phyloP scores from a whole-genome alignment of 2,888 invertebrate species.

The Mactromeris polynyma region DNA sequence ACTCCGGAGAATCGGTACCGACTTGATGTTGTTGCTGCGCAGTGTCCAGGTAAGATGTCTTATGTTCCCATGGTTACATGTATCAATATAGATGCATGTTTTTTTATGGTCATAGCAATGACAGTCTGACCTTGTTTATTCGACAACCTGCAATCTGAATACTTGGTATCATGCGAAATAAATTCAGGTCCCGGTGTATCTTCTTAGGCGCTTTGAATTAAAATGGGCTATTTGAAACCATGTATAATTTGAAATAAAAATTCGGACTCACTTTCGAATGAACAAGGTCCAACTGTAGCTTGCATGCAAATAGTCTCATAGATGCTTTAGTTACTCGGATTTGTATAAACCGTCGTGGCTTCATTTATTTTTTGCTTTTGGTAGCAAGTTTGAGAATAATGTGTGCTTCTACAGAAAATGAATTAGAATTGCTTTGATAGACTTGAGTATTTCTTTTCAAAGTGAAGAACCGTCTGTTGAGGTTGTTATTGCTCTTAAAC shows the following conservation, averaged over 20 bases:
- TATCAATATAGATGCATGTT: neutral
- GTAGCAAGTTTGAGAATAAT: too few relatives aligned
- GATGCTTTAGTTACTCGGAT: neutral
- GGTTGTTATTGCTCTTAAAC: neutral
- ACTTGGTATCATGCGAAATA: too few relatives aligned
- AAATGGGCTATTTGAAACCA: too few relatives aligned
- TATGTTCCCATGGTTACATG: conserved; percentile 33
- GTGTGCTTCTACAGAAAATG: neutral
- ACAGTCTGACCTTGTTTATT: too few relatives aligned
- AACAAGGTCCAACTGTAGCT: too few relatives aligned
- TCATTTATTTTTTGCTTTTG: too few relatives aligned
- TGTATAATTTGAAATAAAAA: too few relatives aligned
- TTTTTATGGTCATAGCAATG: neutral
- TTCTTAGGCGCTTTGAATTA: too few relatives aligned
- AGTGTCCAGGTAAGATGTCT: conserved; percentile 85
- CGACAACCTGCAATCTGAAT: too few relatives aligned
- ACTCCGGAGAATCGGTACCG: conserved; percentile 89
- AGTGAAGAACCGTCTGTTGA: neutral
- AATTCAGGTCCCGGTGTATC: too few relatives aligned
- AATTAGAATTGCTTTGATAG: neutral
- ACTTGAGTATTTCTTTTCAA: neutral
- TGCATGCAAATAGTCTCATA: neutral
- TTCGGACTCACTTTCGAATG: too few relatives aligned
- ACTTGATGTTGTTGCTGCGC: conserved; percentile 88
- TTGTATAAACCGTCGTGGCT: neutral